phyloP scores from a whole-genome alignment of 2,113 vertebrate species.

The Heterotilapia buettikoferi region DNA sequence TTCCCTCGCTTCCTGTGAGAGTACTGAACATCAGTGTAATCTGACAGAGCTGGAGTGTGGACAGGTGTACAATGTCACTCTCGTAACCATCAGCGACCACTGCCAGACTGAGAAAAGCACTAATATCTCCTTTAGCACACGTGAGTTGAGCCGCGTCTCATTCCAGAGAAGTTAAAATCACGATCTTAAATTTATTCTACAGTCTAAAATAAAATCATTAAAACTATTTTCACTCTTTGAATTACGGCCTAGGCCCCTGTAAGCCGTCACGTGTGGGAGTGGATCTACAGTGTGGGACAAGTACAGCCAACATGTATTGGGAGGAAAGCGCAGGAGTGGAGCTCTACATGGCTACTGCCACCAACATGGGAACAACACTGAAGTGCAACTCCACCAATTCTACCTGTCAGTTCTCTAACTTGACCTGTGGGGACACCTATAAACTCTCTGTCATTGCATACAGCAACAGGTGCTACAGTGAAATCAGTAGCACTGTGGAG shows the following conservation, averaged over 20 bases:
- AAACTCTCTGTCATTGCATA: constrained; percentile 55
- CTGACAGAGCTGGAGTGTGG: constrained; percentile 64
- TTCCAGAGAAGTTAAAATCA: background rate
- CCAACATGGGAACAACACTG: background rate
- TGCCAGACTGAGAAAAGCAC: constrained; percentile 31
- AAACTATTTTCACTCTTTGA: background rate
- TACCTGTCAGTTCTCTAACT: constrained; percentile 51
- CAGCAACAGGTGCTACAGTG: constrained; percentile 45
- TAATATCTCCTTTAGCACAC: constrained; percentile 51
- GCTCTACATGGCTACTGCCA: constrained; percentile 56
- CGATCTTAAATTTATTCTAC: rapidly evolving
- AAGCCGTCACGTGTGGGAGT: constrained; percentile 51
- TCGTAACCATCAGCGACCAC: constrained; percentile 38
- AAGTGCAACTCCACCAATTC: constrained; percentile 62
- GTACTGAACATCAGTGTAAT: constrained; percentile 35
- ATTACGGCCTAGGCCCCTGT: constrained; percentile 65
- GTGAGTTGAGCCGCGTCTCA: constrained; percentile 49
- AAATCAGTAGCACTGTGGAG: constrained; percentile 44
- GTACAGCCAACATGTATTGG: constrained; percentile 63
- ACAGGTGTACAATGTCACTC: constrained; percentile 58
- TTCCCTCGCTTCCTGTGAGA: constrained; percentile 32
- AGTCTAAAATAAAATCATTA: background rate
- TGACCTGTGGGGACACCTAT: constrained; percentile 67
- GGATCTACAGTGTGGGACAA: constrained; percentile 56
- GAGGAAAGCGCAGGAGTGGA: constrained; percentile 33